Conservation (phyloP, 1,140 invertebrate species). For the Cataglyphis hispanica region DNA sequence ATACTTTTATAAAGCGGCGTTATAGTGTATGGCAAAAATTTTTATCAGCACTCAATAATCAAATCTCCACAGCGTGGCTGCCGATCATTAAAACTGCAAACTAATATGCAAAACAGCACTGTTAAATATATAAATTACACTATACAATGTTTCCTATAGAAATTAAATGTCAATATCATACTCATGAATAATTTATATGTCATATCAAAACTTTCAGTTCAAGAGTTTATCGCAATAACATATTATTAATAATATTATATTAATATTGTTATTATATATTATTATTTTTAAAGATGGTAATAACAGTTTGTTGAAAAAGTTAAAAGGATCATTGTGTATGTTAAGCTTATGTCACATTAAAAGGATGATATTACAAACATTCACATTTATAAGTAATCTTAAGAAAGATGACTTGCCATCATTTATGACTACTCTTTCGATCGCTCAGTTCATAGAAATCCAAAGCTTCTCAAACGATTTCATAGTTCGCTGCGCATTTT, state of each 20-base stretch:
- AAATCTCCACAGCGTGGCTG: background rate
- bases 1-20: background rate
- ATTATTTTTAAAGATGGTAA: slow-evolving; percentile 6
- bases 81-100: background rate
- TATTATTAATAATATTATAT: slow-evolving; percentile 20
- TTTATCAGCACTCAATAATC: background rate
- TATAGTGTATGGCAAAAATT: background rate
- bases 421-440: background rate
- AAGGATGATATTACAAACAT: background rate
- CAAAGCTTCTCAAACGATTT: slow-evolving; percentile 22
- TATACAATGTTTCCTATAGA: background rate
- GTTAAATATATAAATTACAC: slow-evolving; percentile 25
- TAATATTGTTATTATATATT: background rate
- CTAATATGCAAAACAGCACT: slow-evolving; percentile 17
- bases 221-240: background rate
- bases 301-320: background rate
- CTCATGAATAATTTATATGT: slow-evolving; percentile 4
- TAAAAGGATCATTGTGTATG: background rate
- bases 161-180: slow-evolving; percentile 20
- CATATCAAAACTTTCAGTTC: background rate
- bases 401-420: background rate
- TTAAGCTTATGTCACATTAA: background rate
- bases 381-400: background rate
- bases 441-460: background rate
- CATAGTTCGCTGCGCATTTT: background rate